Conservation (phyloP, 2,113 vertebrate species). For the Tretioscincus oriximinensis region DNA sequence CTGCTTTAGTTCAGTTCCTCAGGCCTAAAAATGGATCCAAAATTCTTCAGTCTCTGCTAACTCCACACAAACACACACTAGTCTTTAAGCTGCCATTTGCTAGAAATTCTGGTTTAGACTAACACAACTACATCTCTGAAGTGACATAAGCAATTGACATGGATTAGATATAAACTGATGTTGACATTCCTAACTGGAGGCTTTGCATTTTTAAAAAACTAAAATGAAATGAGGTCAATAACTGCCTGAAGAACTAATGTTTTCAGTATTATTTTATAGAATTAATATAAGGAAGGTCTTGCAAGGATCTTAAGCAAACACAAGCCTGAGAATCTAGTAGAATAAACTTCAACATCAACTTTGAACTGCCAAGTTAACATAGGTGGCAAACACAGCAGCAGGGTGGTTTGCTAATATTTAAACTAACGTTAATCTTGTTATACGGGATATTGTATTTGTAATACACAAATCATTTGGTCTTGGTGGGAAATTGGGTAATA, state of each 20-base stretch:
- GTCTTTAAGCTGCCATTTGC: too few species aligned
- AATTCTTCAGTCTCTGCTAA: too few species aligned
- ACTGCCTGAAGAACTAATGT: background rate
- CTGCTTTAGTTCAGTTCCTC: too few species aligned
- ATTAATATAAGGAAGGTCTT: background rate
- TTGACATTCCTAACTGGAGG: background rate
- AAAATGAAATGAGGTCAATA: background rate
- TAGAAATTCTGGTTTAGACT: too few species aligned
- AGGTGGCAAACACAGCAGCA: background rate
- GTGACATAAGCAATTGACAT: background rate
- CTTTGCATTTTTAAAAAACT: background rate
- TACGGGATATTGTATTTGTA: background rate
- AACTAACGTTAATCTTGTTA: background rate
- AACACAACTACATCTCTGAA: too few species aligned
- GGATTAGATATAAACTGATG: too few species aligned
- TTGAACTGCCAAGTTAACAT: background rate
- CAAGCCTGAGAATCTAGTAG: slow-evolving; percentile 1
- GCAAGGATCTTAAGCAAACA: background rate
- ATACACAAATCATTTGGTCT: background rate
- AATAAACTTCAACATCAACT: background rate
- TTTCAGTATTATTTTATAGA: background rate
- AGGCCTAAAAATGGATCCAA: too few species aligned
- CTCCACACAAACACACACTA: too few species aligned
- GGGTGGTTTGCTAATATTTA: slow-evolving; percentile 1
- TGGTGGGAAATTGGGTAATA: background rate